phyloP scores from a whole-genome alignment of 2,888 invertebrate species.

The Smittia aterrima region DNA sequence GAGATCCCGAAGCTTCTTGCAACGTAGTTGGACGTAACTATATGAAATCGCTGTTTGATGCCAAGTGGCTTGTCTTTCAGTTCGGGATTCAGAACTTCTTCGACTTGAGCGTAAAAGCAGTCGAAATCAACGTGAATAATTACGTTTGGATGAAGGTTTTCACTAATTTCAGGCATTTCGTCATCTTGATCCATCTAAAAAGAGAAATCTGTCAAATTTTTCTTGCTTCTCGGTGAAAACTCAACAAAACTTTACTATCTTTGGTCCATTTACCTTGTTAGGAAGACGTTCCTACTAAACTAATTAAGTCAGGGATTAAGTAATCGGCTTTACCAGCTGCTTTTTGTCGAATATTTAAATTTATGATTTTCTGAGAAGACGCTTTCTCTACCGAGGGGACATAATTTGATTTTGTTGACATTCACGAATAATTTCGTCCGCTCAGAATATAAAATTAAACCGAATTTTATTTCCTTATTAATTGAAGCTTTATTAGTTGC shows the following conservation, averaged over 20 bases:
- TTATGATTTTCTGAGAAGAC: no score
- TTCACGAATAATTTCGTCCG: no score
- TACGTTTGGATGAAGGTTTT: slow-evolving; percentile 59
- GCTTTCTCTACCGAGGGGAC: no score
- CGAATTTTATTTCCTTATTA: no score
- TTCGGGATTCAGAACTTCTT: slow-evolving; percentile 70
- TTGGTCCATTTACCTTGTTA: no score
- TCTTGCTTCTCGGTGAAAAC: background rate
- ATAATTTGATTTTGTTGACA: no score
- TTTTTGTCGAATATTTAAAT: no score
- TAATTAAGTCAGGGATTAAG: no score
- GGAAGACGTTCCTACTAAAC: no score
- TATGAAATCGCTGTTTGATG: slow-evolving; percentile 78
- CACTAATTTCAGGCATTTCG: background rate
- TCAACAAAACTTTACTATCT: background rate
- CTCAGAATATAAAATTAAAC: background rate
- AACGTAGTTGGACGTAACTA: slow-evolving; percentile 82
- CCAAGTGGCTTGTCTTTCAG: slow-evolving; percentile 69
- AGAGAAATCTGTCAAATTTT: background rate
- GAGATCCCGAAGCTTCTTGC: slow-evolving; percentile 72
- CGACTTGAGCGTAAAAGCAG: slow-evolving; percentile 85
- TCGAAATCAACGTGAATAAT: slow-evolving; percentile 81
- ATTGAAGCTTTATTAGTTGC: no score
- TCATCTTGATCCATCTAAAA: slow-evolving; percentile 24
- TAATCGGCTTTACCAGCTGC: no score